Evolutionary conservation across 2,113 vertebrate genomes (phyloP).

Genomic region (Phycodurus eques): DNA sequence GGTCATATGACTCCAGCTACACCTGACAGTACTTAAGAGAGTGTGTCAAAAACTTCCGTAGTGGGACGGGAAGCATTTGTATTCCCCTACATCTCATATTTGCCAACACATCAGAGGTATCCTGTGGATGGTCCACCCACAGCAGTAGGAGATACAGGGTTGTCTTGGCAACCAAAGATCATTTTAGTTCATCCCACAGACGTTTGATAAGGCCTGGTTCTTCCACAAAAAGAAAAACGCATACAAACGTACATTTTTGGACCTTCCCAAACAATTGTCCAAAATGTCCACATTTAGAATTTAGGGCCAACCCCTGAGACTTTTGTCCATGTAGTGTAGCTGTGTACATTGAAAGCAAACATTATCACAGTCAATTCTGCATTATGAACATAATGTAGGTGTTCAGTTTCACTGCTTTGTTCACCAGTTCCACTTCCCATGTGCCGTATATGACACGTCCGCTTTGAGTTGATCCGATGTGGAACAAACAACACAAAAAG

Average conservation of each 20-base stretch:
- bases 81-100: too few species aligned
- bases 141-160: background rate
- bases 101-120: too few species aligned
- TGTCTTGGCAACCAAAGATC: too few species aligned
- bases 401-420: slow-evolving; percentile 47
- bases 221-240: background rate
- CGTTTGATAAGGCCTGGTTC: too few species aligned
- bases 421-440: slow-evolving; percentile 18
- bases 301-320: background rate
- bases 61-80: too few species aligned
- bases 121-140: too few species aligned
- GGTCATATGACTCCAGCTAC: too few species aligned
- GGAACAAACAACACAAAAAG: slow-evolving; percentile 59
- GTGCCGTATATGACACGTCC: slow-evolving; percentile 66
- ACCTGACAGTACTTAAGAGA: too few species aligned
- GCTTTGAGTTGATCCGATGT: slow-evolving; percentile 61
- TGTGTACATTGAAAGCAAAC: slow-evolving; percentile 15
- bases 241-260: background rate
- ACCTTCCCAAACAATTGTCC: background rate
- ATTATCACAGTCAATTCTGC: slow-evolving; percentile 35
- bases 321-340: background rate
- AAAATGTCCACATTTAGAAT: background rate
- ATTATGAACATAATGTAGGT: slow-evolving; percentile 24
- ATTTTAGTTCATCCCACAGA: too few species aligned
- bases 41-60: too few species aligned